These are phyloP conservation scores for Monoplex corrugatus DNA, from an alignment of 2,888 invertebrate species.

Conservation along the genomic window DNA sequence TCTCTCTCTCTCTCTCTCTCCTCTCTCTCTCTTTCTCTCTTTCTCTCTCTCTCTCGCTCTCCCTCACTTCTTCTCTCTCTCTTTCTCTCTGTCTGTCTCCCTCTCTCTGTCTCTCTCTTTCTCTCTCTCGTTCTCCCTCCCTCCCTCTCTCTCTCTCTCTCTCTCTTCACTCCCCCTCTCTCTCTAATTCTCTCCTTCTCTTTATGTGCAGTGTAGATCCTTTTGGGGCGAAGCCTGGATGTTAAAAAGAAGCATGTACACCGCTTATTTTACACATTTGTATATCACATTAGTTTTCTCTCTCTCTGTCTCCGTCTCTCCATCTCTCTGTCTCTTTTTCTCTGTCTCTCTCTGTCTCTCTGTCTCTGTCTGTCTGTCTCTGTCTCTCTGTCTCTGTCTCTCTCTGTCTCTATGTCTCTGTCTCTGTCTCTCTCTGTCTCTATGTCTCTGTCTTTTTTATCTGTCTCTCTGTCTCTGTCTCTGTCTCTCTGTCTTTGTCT, in stretches of 20 bases:
- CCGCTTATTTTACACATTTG: not conserved
- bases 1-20: too few relatives aligned
- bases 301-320: not conserved
- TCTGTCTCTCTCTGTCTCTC: not conserved
- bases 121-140: not conserved
- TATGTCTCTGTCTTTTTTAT: too few relatives aligned
- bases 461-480: too few relatives aligned
- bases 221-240: too few relatives aligned
- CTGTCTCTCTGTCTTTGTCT: too few relatives aligned
- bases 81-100: not conserved
- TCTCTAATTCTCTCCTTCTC: slow-evolving; percentile 12
- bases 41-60: not conserved
- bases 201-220: too few relatives aligned
- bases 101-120: slow-evolving; percentile 42
- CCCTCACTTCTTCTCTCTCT: not conserved
- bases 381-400: not conserved
- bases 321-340: not conserved
- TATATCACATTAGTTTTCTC: not conserved
- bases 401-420: too few relatives aligned
- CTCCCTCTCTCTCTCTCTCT: not conserved
- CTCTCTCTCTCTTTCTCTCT: too few relatives aligned
- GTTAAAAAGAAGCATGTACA: too few relatives aligned
- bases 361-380: not conserved
- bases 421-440: not conserved
- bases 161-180: not conserved